phyloP scores from a whole-genome alignment of 23 tunicate species.

The Trididemnum nubilum region DNA sequence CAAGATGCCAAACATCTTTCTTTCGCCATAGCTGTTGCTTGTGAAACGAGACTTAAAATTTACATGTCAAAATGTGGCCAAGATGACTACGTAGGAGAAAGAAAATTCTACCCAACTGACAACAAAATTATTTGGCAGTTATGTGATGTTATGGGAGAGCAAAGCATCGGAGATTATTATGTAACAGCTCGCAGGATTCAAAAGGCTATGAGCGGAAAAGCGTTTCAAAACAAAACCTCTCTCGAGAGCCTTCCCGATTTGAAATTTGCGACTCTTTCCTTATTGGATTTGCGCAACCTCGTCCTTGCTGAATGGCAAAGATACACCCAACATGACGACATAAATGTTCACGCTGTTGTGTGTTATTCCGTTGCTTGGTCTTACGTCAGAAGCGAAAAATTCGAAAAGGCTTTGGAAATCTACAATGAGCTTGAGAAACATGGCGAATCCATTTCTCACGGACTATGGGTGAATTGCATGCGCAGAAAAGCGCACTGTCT shows the following conservation, averaged over 20 bases:
- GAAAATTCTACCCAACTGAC: background rate
- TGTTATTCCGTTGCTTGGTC: background rate
- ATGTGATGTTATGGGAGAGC: slow-evolving; percentile 6
- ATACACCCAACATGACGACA: background rate
- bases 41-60: slow-evolving; percentile 22
- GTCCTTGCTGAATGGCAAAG: background rate
- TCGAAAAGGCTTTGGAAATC: slow-evolving; percentile 10
- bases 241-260: background rate
- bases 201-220: background rate
- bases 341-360: no score
- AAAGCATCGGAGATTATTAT: slow-evolving; percentile 18
- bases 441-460: background rate
- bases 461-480: background rate
- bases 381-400: background rate
- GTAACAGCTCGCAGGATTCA: background rate
- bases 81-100: slow-evolving; percentile 16
- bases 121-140: background rate
- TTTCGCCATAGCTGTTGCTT: slow-evolving; percentile 26
- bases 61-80: slow-evolving; percentile 27
- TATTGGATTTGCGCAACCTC: background rate
- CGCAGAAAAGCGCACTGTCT: slow-evolving; percentile 6
- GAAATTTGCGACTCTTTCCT: background rate
- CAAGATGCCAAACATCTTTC: background rate
- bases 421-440: background rate
- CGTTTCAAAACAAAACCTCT: background rate